A percentile compares a stretch with the other conserved stretches of the same genome.
Conservation (phyloP, 2,888 invertebrate genomes). For the Drosophila merina region DNA sequence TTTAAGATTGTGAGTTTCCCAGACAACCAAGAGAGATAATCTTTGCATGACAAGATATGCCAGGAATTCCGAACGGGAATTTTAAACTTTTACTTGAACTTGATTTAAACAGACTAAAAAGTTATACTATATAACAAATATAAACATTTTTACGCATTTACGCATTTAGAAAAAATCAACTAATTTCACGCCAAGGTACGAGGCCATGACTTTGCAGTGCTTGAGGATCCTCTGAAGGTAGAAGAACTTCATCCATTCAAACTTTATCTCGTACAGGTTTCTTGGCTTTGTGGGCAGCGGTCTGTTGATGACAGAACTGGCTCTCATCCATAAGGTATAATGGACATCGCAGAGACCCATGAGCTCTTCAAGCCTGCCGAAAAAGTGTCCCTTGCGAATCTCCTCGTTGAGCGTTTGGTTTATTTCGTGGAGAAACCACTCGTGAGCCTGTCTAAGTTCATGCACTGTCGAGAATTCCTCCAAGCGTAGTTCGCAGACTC, state of each 20-base stretch:
- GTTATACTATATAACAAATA: background rate
- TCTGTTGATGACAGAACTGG: background rate
- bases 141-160: background rate
- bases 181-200: background rate
- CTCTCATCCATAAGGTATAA: background rate
- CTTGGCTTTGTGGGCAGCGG: background rate
- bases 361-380: background rate
- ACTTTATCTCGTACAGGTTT: background rate
- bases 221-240: background rate
- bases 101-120: background rate
- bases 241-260: background rate
- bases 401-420: background rate
- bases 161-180: background rate
- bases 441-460: background rate
- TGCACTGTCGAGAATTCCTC: background rate
- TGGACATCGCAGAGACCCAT: background rate
- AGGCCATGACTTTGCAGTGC: background rate
- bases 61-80: background rate
- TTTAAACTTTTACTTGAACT: background rate
- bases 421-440: background rate
- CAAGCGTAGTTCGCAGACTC: background rate
- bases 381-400: background rate
- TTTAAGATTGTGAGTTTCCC: background rate
- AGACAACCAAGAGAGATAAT: background rate
- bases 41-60: background rate